Evolutionary conservation across 2,113 vertebrate genomes (phyloP).

Genomic region (Onychostoma macrolepis): DNA sequence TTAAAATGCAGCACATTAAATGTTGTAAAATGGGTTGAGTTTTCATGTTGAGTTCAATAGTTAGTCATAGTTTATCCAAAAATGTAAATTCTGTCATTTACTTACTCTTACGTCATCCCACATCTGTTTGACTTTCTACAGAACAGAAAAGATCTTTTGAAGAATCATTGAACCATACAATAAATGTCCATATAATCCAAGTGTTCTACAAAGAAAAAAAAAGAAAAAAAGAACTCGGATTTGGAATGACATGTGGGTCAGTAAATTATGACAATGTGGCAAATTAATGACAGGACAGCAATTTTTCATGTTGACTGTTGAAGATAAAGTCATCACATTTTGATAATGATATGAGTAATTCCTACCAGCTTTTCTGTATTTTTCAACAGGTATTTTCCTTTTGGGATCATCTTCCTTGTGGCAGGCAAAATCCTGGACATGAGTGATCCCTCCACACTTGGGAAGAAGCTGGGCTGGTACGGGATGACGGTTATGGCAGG

Average conservation of each 20-base stretch:
- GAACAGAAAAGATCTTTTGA: neutral
- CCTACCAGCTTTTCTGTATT: neutral
- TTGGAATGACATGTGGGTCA: neutral
- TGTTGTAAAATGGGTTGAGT: neutral
- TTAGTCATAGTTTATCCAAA: neutral
- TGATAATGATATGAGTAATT: neutral
- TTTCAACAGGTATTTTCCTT: slow-evolving; percentile 85
- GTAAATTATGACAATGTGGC: neutral
- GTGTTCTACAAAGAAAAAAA: too few species aligned
- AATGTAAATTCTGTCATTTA: neutral
- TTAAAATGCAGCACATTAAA: neutral
- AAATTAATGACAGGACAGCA: neutral
- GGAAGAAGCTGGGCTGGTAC: slow-evolving; percentile 86
- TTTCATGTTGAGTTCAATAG: neutral
- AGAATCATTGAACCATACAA: too few species aligned
- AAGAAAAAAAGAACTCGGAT: too few species aligned
- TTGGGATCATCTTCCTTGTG: slow-evolving; percentile 88
- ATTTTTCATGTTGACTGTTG: neutral
- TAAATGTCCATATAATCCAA: too few species aligned
- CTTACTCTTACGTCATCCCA: neutral
- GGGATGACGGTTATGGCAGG: slow-evolving; percentile 83
- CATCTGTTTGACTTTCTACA: neutral
- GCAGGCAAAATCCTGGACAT: slow-evolving; percentile 90
- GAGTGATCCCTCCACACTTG: slow-evolving; percentile 80
- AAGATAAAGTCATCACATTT: neutral